Conservation (phyloP, 2,113 vertebrate genomes). For the Oxyura jamaicensis region DNA sequence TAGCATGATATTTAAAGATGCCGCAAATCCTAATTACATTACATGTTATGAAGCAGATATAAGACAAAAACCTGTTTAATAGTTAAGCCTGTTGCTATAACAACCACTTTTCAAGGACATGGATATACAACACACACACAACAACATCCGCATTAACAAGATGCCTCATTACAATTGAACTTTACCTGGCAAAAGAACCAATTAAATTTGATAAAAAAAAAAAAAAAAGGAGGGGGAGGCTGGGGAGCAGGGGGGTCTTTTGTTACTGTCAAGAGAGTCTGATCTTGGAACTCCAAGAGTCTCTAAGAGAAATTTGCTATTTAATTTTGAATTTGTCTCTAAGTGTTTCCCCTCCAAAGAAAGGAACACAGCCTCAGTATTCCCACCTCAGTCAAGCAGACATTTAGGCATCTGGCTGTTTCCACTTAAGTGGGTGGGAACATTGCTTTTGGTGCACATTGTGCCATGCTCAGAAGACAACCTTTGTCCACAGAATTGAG, state of each 20-base stretch:
- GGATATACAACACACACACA: not conserved
- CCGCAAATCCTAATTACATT: conserved; percentile 52
- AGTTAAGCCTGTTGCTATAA: conserved; percentile 73
- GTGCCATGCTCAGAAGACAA: not conserved
- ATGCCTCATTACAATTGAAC: not conserved
- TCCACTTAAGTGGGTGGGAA: not conserved
- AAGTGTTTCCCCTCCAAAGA: not conserved
- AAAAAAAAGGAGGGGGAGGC: not conserved
- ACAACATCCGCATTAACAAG: conserved; percentile 43
- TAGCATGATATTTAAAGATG: conserved; percentile 28
- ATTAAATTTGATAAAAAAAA: not conserved
- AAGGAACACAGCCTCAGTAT: not conserved
- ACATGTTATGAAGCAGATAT: not conserved
- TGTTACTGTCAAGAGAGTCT: not conserved
- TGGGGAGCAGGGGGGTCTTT: not conserved
- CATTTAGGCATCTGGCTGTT: not conserved
- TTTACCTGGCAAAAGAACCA: conserved; percentile 8
- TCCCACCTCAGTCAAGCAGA: conserved; percentile 2
- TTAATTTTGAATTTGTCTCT: not conserved
- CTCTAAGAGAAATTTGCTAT: not conserved
- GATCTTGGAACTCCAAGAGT: not conserved
- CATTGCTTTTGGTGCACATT: not conserved
- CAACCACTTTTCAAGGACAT: conserved; percentile 63
- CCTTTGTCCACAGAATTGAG: not conserved
- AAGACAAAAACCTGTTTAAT: conserved; percentile 40